Percentiles rank a stretch among this genome's conserved stretches.
Evolutionary conservation across 1,140 invertebrate genomes (phyloP).

Genomic region (Centruroides vittatus): DNA sequence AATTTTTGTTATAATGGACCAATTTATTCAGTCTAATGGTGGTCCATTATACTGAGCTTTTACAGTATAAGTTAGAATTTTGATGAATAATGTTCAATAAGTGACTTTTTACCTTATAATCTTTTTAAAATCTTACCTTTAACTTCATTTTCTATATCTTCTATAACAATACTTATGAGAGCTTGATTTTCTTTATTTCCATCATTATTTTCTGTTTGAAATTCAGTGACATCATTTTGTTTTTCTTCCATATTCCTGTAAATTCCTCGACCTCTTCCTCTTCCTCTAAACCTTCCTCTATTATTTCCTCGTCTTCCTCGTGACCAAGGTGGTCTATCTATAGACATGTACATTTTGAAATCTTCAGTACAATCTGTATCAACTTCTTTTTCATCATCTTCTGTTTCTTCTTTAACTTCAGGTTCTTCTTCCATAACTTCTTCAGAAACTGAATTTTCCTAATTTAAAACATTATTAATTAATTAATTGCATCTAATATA

Average conservation of each 20-base stretch:
- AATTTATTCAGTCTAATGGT: too few species aligned
- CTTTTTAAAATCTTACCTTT: background rate
- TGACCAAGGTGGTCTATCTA: slow-evolving; percentile 5
- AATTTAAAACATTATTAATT: too few species aligned
- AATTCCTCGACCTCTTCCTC: background rate
- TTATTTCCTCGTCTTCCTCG: background rate
- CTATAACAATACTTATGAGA: background rate
- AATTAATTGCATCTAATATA: too few species aligned
- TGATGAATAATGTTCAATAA: too few species aligned
- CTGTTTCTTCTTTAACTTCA: too few species aligned
- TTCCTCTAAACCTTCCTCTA: background rate
- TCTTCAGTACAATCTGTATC: slow-evolving; percentile 9
- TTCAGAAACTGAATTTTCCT: too few species aligned
- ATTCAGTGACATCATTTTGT: background rate
- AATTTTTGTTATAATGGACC: too few species aligned
- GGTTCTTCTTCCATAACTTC: too few species aligned
- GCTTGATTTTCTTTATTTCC: background rate
- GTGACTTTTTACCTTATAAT: too few species aligned
- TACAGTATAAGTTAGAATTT: too few species aligned
- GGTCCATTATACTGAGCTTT: too few species aligned
- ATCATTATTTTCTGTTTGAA: background rate
- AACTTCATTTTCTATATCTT: background rate
- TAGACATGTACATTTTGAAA: slow-evolving; percentile 4
- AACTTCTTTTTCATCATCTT: background rate
- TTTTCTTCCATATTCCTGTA: background rate